Evolutionary conservation across 2,797 vertebrate species (phyloP).

Genomic region (Tolypeutes matacus): DNA sequence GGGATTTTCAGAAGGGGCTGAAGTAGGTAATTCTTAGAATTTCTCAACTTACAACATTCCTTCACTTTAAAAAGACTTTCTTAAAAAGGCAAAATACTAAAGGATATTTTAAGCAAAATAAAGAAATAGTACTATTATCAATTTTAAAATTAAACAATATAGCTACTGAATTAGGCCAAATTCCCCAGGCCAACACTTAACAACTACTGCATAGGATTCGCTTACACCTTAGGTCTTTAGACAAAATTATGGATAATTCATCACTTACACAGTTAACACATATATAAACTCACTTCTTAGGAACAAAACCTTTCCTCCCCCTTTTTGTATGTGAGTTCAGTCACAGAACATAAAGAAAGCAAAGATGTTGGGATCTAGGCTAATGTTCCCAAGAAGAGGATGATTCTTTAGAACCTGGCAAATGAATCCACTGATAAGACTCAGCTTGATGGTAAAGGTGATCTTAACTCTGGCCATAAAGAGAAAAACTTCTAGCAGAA

Average conservation of each 20-base stretch:
- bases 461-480: neutral
- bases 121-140: neutral
- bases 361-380: neutral
- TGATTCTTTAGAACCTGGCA: neutral
- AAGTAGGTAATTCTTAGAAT: neutral
- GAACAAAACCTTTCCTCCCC: conserved; percentile 14
- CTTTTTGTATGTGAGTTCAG: neutral
- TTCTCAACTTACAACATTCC: neutral
- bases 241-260: neutral
- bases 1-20: neutral
- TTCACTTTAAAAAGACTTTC: neutral
- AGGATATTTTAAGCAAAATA: neutral
- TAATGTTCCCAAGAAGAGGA: neutral
- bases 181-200: neutral
- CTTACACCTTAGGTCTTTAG: neutral
- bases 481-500: neutral
- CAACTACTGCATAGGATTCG: neutral
- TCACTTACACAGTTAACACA: neutral
- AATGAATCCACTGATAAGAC: neutral
- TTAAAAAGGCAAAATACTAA: neutral
- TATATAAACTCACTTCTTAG: neutral
- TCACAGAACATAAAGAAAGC: neutral
- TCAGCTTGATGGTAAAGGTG: neutral
- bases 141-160: neutral
- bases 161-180: neutral